Base-by-base conservation (phyloP, 2,113 vertebrate species). In the Lanius collurio region DNA sequence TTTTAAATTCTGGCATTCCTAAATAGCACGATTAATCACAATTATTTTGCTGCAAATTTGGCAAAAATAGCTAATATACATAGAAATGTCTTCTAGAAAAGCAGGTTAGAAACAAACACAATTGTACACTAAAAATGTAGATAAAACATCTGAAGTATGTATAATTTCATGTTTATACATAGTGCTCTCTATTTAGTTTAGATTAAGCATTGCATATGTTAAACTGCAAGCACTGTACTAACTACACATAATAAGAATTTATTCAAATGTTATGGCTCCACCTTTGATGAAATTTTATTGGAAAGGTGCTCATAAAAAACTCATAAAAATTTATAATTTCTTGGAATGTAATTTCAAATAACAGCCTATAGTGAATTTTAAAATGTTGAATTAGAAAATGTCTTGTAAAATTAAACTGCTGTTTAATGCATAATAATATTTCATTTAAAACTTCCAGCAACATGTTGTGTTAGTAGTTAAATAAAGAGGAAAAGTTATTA, bases 331-430 rank as follows among this genome's bases (percentile, higher is more conserved):
- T 44, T 62, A 47, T 56, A 39, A 68, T 96, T 96, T 96, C 85
- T 92, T 82, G 35, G 49, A 95, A 56, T 49, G 35, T 63, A 94
- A 94, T 94, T 91, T 97, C 55, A 91, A 94, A 84, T 91, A 96
- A 79, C 55, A 92, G 49, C 47, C 50, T 52, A 77, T 65, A 90
- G 84, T 91, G 62, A 87, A 83, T 95, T 91, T 90, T 35, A 7
- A 96, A 90, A 87, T 59, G 20, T 90, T 80, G 71, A 79, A 93
- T 90, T 88, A 90, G 57, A 96, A 91, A 95, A 80, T 84, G 69
- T 87, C 57, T 80, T 95, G 44, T 94, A 96, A 93, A 96, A 84
- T 87, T 21, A 94, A 95, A 96, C 41, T 87, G 37, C 89, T 91
- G 26, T 21, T 91, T 96, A 96, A 90, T 87, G 73, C 39, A 88